Percentiles rank a stretch among this genome's conserved stretches.
Conservation (phyloP, 2,113 vertebrate species). For the Mormoops blainvillei region DNA sequence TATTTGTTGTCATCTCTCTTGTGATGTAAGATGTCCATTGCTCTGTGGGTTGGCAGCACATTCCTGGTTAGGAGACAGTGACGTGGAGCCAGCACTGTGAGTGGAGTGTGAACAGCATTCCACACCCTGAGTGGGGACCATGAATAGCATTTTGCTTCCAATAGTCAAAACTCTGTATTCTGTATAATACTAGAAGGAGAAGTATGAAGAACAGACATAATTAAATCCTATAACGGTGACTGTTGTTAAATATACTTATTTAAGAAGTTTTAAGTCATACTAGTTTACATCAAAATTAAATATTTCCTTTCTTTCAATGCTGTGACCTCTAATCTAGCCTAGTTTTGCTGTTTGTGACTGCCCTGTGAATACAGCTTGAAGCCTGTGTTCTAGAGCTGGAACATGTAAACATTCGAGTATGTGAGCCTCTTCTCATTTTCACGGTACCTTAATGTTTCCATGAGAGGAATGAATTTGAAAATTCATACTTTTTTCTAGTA, state of each 20-base stretch:
- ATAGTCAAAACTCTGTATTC: neutral
- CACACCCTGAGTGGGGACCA: constrained; percentile 45
- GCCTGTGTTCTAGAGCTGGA: neutral
- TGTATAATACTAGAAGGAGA: neutral
- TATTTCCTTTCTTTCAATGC: neutral
- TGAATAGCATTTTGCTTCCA: constrained; percentile 1
- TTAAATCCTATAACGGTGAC: neutral
- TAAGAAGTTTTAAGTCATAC: neutral
- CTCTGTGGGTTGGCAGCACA: neutral
- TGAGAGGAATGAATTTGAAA: neutral
- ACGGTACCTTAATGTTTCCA: neutral
- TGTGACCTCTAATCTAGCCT: neutral
- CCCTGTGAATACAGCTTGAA: neutral
- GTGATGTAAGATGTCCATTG: neutral
- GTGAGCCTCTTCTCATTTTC: neutral
- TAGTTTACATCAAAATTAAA: neutral
- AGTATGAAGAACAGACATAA: neutral
- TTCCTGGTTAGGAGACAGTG: neutral
- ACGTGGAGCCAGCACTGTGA: neutral
- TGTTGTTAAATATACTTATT: neutral
- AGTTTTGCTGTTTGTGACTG: neutral
- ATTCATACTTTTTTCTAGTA: neutral
- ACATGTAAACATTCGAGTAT: neutral
- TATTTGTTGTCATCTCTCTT: neutral
- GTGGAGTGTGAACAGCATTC: neutral